Base-by-base conservation (phyloP, 2,797 vertebrate species). In the Garrulus glandarius region DNA sequence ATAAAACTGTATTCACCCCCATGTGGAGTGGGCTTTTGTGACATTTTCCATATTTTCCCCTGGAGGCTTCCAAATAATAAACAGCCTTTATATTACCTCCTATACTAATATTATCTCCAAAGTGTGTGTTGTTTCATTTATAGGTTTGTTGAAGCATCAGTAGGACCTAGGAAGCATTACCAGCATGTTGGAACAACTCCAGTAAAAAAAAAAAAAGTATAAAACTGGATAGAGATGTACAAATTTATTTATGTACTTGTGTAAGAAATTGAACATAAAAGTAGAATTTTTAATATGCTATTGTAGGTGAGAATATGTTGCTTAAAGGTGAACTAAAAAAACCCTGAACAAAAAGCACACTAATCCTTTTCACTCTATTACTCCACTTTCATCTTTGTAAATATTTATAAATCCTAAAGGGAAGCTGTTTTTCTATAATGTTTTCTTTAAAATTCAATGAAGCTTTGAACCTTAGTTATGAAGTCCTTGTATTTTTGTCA, bases 381-480 rank as follows among this genome's bases (percentile, higher is more conserved):
- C 11, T 77, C 5, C 6, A 43, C 47, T 65, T 82, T 65, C 7
- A 49, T 67, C 32, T 65, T 68, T 49, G 12, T 29, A 75, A 79
- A 50, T 67, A 60, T 52, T 67, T 41, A 43, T 49, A 82, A 82
- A 71, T 46, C 41, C 46, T 92, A 52, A 60, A 84, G 32, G 4
- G 63, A 84, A 60, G 21, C 4, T 82, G 4, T 2, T 4, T 80
- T 86, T 68, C 81, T 70, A 10, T 9, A 65, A 81, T 41, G 4
- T 50, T 67, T 92, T 81, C 37, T 68, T 90, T 89, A 27, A 29
- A 74, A 75, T 27, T 59, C 52, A 77, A 4, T 87, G 69, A 67
- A 68, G 49, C 12, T 71, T 49, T 15, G 55, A 56, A 59, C 9
- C 19, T 9, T 65, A 47, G 83, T 69, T 63, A 49, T 47, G 44